Base-by-base conservation (phyloP, 1,140 invertebrate genomes). In the Odontomachus brunneus region DNA sequence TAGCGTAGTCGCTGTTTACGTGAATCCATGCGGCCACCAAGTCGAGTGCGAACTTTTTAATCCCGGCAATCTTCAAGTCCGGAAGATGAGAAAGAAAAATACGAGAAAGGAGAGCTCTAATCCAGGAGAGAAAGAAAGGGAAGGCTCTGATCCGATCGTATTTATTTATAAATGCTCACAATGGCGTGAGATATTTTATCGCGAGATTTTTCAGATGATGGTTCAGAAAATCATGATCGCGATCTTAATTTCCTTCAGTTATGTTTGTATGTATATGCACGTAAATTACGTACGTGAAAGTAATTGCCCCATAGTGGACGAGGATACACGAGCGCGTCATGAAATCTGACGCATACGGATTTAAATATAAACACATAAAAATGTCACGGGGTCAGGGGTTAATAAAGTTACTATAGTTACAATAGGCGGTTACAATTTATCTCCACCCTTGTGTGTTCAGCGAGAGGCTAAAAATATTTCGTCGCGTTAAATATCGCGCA, bases 291-390 rank as follows among this genome's bases (percentile, higher is more conserved):
- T 22, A 76, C 5, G 2, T 65, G 5, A 9, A 17, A 29, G n/a
- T 67, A 24, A 66, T 67, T 67, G 7, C 22, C 7, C 12, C 71
- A 26, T 24, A 51, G n/a, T 67, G 9, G 15, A 76, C 62, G 19
- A 66, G 19, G 17, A 53, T 53, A 29, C 29, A 66, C 19, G 4
- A 53, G 14, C 17, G 15, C 53, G 26, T 66, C 63, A 17, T 66
- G 66, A 76, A 33, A 66, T 65, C 33, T 65, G 62, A 66, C 60
- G 19, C 19, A 24, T 66, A 53, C 44, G 29, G n/a, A 29, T 49
- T 63, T 63, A 75, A 75, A 49, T 75, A 63, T 75, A 75, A 63
- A 12, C 51, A n/a, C 2, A 44, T 59, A 73, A 63, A 63, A 75
- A 75, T 75, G 44, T 63, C 38, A 74, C 4, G 9, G 22, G 71